Evolutionary conservation across 2,797 vertebrate species (phyloP).

Genomic region (Diceros bicornis): DNA sequence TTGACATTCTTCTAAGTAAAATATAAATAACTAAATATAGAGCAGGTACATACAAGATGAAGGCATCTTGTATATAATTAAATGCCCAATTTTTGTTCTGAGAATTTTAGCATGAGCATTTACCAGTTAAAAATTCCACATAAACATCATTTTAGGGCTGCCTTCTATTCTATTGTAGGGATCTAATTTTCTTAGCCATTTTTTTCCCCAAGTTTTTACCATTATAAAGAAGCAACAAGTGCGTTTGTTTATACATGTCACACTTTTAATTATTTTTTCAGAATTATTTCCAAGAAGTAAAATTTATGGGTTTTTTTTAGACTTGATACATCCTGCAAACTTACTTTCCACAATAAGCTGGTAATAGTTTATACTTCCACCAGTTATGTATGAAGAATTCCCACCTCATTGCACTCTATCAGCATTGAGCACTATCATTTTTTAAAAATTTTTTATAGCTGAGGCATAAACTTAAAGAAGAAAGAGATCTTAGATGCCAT

Average conservation of each 20-base stretch:
- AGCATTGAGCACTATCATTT: neutral
- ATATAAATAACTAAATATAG: neutral
- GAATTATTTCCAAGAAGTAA: slow-evolving; percentile 39
- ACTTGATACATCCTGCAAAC: neutral
- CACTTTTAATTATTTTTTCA: slow-evolving; percentile 16
- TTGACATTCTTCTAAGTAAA: slow-evolving; percentile 34
- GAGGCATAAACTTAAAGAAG: neutral
- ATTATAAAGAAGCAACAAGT: slow-evolving; percentile 31
- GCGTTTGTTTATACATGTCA: slow-evolving; percentile 19
- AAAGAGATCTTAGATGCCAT: neutral
- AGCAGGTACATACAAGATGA: neutral
- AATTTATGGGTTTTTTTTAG: slow-evolving; percentile 23
- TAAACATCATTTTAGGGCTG: neutral
- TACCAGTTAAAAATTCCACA: neutral
- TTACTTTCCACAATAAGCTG: slow-evolving; percentile 18
- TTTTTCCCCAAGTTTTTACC: slow-evolving; percentile 39
- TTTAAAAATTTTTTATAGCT: neutral
- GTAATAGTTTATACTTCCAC: neutral
- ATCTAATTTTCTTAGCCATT: neutral
- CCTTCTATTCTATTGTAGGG: neutral
- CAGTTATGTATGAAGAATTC: neutral
- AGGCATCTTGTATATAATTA: neutral
- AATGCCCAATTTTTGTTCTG: neutral
- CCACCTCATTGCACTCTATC: neutral
- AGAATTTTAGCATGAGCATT: neutral